phyloP scores from a whole-genome alignment of 1,140 invertebrate species.

The Drosophila auraria region DNA sequence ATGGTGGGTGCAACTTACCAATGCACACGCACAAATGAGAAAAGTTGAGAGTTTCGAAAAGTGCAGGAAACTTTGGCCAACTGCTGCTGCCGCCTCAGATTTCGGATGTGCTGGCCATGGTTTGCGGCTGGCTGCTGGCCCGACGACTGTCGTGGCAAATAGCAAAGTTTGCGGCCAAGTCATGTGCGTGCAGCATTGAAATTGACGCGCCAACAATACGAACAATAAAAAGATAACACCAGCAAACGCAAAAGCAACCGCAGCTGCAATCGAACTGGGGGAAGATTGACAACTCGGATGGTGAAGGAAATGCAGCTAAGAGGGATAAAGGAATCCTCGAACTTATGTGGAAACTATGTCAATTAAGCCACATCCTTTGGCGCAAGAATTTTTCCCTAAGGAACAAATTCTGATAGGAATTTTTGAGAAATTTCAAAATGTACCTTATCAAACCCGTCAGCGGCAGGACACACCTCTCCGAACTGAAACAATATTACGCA shows the following conservation, averaged over 20 bases:
- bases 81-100: conserved; percentile 24
- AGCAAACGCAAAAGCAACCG: not conserved
- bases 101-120: conserved; percentile 10
- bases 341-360: conserved; percentile 45
- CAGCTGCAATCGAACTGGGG: conserved; percentile 26
- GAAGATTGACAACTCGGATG: conserved; percentile 21
- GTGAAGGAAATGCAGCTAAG: not conserved
- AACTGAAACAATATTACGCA: conserved; percentile 10
- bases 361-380: conserved; percentile 45
- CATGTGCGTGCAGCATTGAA: conserved; percentile 76
- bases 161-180: conserved; percentile 74
- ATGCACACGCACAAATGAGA: conserved; percentile 82
- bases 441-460: conserved; percentile 28
- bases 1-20: conserved; percentile 53
- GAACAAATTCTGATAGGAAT: not conserved
- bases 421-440: not conserved
- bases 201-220: conserved; percentile 47
- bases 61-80: conserved; percentile 64
- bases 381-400: not conserved
- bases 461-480: conserved; percentile 14
- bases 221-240: conserved; percentile 26
- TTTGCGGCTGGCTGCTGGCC: conserved; percentile 21
- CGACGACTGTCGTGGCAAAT: conserved; percentile 45
- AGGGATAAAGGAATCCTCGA: conserved; percentile 1
- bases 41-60: conserved; percentile 72